Percentiles rank a stretch among this genome's conserved stretches.
phyloP scores from a whole-genome alignment of 2,888 invertebrate species.

The Latheticus oryzae region DNA sequence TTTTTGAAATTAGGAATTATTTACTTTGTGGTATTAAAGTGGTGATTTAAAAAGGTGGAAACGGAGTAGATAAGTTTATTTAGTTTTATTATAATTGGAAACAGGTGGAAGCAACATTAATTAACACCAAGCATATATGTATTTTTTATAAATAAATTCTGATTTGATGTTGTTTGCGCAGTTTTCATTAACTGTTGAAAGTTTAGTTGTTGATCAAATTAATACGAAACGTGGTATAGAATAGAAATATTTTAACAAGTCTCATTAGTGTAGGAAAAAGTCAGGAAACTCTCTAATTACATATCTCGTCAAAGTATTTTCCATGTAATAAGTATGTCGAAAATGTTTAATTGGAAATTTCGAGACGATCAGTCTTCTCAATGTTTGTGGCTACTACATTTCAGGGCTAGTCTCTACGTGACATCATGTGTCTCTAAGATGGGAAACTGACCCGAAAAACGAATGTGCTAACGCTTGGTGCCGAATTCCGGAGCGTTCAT shows the following conservation, averaged over 20 bases:
- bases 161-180: neutral
- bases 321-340: conserved; percentile 2
- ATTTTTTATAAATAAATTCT: neutral
- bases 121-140: too few relatives aligned
- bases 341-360: conserved; percentile 23
- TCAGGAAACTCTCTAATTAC: too few relatives aligned
- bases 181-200: neutral
- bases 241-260: conserved; percentile 2
- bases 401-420: conserved; percentile 20
- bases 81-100: too few relatives aligned
- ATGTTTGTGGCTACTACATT: conserved; percentile 3
- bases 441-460: conserved; percentile 24
- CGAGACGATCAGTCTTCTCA: neutral
- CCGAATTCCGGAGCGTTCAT: conserved; percentile 16
- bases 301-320: conserved; percentile 11
- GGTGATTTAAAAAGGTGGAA: too few relatives aligned
- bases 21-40: too few relatives aligned
- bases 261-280: too few relatives aligned
- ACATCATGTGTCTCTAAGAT: conserved; percentile 25
- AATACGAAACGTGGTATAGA: neutral
- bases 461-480: conserved; percentile 15
- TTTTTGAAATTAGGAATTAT: too few relatives aligned
- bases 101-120: too few relatives aligned
- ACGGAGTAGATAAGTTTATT: too few relatives aligned
- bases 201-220: neutral